Percentiles rank a stretch among this genome's conserved stretches.
Conservation (phyloP, 2,888 invertebrate species). For the Venustoraphidia nigricollis region DNA sequence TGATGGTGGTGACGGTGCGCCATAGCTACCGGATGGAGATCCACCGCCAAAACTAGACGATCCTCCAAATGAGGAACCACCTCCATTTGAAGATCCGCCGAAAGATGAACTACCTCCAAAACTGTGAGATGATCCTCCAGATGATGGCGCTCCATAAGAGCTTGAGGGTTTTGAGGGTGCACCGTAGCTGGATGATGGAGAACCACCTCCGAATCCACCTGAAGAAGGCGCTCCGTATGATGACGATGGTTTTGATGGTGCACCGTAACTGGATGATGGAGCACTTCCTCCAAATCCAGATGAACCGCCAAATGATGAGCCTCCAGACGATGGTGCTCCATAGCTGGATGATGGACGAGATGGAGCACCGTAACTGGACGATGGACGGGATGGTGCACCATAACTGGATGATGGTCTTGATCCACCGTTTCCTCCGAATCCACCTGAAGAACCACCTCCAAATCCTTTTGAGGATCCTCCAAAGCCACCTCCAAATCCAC, state of each 20-base stretch:
- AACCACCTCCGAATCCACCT: conserved; percentile 15
- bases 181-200: conserved; percentile 24
- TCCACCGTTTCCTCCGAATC: conserved; percentile 30
- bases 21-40: conserved; percentile 20
- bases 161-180: conserved; percentile 34
- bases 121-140: conserved; percentile 13
- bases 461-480: conserved; percentile 11
- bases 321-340: conserved; percentile 16
- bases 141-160: conserved; percentile 35
- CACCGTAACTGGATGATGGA: conserved; percentile 20
- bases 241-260: conserved; percentile 20
- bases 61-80: not conserved
- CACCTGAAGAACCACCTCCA: conserved; percentile 19
- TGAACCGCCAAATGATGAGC: conserved; percentile 22
- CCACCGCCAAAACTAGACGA: conserved; percentile 5
- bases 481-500: conserved; percentile 23
- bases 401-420: conserved; percentile 26
- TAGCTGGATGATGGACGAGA: conserved; percentile 15
- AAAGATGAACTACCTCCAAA: conserved; percentile 14
- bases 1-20: conserved; percentile 19
- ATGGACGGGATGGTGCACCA: conserved; percentile 23
- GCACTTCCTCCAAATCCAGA: conserved; percentile 20
- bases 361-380: conserved; percentile 26
- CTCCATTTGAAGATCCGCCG: conserved; percentile 21
- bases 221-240: conserved; percentile 23